phyloP scores from a whole-genome alignment of 2,797 vertebrate genomes.

The Diplodus sargus region DNA sequence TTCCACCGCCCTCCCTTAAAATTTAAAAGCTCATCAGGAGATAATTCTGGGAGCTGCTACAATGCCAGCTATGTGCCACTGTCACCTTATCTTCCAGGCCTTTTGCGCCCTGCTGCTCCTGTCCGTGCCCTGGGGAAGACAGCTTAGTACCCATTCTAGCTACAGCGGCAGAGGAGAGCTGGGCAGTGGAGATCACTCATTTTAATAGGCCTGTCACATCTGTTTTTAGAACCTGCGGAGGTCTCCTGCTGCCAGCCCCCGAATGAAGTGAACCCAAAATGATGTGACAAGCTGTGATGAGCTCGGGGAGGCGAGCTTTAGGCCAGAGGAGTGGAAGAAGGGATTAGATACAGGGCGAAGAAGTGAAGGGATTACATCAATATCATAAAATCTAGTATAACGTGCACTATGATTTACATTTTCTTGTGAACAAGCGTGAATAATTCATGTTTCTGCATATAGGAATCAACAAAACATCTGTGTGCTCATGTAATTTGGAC shows the following conservation, averaged over 20 bases:
- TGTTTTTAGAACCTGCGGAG: conserved; percentile 84
- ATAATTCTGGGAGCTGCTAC: conserved; percentile 84
- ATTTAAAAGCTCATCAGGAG: conserved; percentile 81
- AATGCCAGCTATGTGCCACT: conserved; percentile 81
- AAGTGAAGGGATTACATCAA: conserved; percentile 36
- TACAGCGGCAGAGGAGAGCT: conserved; percentile 62
- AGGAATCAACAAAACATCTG: too few species aligned
- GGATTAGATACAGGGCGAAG: conserved; percentile 46
- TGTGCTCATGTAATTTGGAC: too few species aligned
- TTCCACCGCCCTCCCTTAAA: conserved; percentile 66
- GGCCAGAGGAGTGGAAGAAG: conserved; percentile 39
- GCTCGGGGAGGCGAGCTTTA: conserved; percentile 64
- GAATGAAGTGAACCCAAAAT: conserved; percentile 82
- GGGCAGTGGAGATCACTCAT: conserved; percentile 85
- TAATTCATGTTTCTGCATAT: background rate
- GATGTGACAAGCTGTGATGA: conserved; percentile 81
- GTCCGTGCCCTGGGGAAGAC: conserved; percentile 73
- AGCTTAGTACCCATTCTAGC: conserved; percentile 77
- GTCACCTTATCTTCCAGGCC: conserved; percentile 81
- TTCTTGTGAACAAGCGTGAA: background rate
- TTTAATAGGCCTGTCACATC: conserved; percentile 86
- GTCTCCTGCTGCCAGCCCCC: conserved; percentile 72
- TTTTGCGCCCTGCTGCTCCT: conserved; percentile 65
- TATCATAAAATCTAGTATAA: conserved; percentile 26
- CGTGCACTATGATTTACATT: background rate